Percentiles rank a stretch among this genome's conserved stretches.
Conservation (phyloP, 2,113 vertebrate genomes). For the Phyllostomus discolor region DNA sequence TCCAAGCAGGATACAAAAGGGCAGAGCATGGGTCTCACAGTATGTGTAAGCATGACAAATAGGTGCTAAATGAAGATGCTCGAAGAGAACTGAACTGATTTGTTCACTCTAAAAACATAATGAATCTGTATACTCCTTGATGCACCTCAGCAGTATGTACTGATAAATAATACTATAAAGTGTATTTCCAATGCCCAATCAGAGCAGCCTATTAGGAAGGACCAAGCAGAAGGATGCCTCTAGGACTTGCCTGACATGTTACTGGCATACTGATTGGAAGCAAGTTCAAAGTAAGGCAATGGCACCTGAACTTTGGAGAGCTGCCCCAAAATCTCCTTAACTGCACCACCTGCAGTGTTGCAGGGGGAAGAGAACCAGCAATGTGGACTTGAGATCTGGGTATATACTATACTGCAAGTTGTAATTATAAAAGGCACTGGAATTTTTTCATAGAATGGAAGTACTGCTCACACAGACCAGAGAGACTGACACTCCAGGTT, state of each 20-base stretch:
- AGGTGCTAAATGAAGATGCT: slow-evolving; percentile 47
- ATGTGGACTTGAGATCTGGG: not conserved
- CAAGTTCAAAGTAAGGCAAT: slow-evolving; percentile 42
- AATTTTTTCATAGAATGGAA: slow-evolving; percentile 24
- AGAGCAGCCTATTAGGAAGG: slow-evolving; percentile 26
- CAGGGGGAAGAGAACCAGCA: not conserved
- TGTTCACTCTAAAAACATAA: slow-evolving; percentile 42
- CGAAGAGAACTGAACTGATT: slow-evolving; percentile 51
- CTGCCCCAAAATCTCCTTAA: slow-evolving; percentile 32
- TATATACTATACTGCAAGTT: not conserved
- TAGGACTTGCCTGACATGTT: slow-evolving; percentile 16
- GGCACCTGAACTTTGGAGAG: slow-evolving; percentile 6
- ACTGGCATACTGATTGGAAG: slow-evolving; percentile 20
- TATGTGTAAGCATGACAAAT: slow-evolving; percentile 65
- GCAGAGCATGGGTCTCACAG: slow-evolving; percentile 65
- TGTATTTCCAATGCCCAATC: slow-evolving; percentile 34
- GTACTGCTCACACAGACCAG: slow-evolving; percentile 61
- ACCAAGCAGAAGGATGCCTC: slow-evolving; percentile 11
- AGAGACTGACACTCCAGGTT: slow-evolving; percentile 64
- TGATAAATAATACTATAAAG: slow-evolving; percentile 35
- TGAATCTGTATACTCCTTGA: slow-evolving; percentile 40
- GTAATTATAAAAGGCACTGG: slow-evolving; percentile 37
- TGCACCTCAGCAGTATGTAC: slow-evolving; percentile 23
- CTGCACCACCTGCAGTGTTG: not conserved
- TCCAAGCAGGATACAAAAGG: slow-evolving; percentile 40